Base-by-base conservation (phyloP, 2,888 invertebrate genomes). In the Troides oblongomaculatus region DNA sequence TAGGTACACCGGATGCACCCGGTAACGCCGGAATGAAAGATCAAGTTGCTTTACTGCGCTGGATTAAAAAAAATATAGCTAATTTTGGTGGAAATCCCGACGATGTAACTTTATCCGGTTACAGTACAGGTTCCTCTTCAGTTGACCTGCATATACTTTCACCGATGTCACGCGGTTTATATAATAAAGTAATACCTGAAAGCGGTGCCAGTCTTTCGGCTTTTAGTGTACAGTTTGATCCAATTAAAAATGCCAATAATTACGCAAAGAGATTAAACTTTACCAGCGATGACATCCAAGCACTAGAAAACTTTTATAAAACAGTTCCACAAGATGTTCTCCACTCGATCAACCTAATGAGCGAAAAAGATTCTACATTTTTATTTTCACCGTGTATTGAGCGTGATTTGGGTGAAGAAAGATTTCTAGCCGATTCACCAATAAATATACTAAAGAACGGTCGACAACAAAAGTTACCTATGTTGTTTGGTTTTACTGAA, bases 11-110 rank as follows among this genome's bases (percentile, higher is more conserved):
- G 67, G 80, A 78, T 62, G 76, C 77, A 64, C 88, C 88, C 1
- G 89, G 89, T 1, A 89, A 89, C 64, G 88, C 88, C 39, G 89
- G 86, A 3, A 78, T 88, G 79, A 89, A 89, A 72, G 88, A 89
- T 67, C 86, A 86, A 74, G 79, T 89, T 1, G 82, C 85, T 0
- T 72, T 84, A 36, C 75, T 88, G 10, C 68, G 72, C 0, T 78
- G 76, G 76, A 72, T 25, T 25, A 25, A 25, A 4, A 25, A 25
- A 3, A 25, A 25, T 25, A 25, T 25, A 25, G 4, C 25, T 25
- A 25, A 4, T 25, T 25, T 25, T 25, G 25, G 25, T 25, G 25
- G 4, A 25, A 25, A 25, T 25, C 84, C 89, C 50, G 70, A 84
- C 46, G 87, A 88, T 63, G 81, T 89, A 2, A 87, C 87, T 1